phyloP scores from a whole-genome alignment of 2,888 invertebrate genomes.

The Fragum sueziense region DNA sequence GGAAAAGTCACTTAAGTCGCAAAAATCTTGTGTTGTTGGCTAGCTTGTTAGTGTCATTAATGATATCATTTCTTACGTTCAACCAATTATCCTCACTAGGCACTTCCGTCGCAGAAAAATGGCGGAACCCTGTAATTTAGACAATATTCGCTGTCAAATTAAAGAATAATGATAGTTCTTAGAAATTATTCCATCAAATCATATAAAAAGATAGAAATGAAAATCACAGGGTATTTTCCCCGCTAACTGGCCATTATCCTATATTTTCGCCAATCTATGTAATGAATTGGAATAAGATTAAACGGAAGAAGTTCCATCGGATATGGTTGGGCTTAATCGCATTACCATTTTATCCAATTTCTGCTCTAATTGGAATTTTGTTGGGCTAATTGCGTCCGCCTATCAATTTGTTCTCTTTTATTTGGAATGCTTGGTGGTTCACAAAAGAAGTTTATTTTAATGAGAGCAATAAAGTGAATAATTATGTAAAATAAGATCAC shows the following conservation, averaged over 20 bases:
- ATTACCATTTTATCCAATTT: constrained; percentile 42
- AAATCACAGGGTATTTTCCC: constrained; percentile 52
- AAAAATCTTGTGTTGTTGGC: too few relatives aligned
- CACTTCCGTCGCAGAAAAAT: constrained; percentile 22
- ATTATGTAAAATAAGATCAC: too few relatives aligned
- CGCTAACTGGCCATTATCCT: constrained; percentile 53
- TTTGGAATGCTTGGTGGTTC: neutral
- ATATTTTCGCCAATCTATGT: constrained; percentile 51
- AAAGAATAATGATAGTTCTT: constrained; percentile 45
- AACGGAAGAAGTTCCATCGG: constrained; percentile 46
- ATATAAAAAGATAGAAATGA: constrained; percentile 56
- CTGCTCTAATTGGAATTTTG: constrained; percentile 33
- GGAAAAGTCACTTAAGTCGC: too few relatives aligned
- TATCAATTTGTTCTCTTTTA: constrained; percentile 2
- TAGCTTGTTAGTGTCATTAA: constrained; percentile 20
- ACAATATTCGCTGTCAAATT: constrained; percentile 58
- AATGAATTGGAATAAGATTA: constrained; percentile 49
- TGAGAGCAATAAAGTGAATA: neutral
- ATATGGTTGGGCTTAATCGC: constrained; percentile 43
- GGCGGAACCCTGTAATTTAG: constrained; percentile 26
- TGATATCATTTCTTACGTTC: constrained; percentile 16
- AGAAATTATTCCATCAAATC: constrained; percentile 55
- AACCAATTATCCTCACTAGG: constrained; percentile 28
- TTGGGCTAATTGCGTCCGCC: neutral
- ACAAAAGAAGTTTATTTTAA: neutral